Evolutionary conservation across 2,113 vertebrate species (phyloP), one percentile per base, ranked within the genome.

Genomic region (Zosterops hypoxanthus): DNA sequence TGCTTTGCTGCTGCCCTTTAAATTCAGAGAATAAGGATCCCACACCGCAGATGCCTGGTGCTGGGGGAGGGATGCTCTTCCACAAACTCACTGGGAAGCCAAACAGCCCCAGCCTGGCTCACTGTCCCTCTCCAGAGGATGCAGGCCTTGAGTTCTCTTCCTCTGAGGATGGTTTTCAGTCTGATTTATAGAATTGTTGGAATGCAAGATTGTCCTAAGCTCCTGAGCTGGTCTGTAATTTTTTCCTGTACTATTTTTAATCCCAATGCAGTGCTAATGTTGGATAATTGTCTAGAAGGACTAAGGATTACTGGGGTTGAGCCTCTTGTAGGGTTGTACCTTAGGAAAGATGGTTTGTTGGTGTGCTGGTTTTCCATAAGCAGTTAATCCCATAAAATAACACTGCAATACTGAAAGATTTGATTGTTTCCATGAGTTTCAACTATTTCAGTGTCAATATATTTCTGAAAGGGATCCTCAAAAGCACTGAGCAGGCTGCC

Each of bases 1-100:
- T 98, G 95, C 82, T 97, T 95, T 97, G 95, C 39, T 88, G 66
- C 86, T 96, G 92, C 97, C 93, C 95, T 97, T 97, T 97, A 91
- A 72, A 96, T 97, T 87, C 79, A 94, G 95, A 81, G 60, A 83
- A 47, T 59, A 80, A 94, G 68, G 91, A 59, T 53, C 94, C 85
- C 91, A 63, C 85, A 89, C 63, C 60, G 72, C 85, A 97, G 94
- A 94, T 96, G 92, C 94, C 97, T 95, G 68, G 10, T 21, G 72
- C 14, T 33, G 56, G 5, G 61, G 4, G 21, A 77, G 65, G 36
- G 46, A 18, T 86, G 52, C n/a, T 79, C 71, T 76, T 63, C 36
- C 12, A 0, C 25, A 91, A 28, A 72, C 88, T 59, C 90, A 4
- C 90, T 23, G 42, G 78, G 10, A 75, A 91, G 76, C 29, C 83